Evolutionary conservation across 2,113 vertebrate genomes (phyloP).

Genomic region (Gracilinanus agilis): DNA sequence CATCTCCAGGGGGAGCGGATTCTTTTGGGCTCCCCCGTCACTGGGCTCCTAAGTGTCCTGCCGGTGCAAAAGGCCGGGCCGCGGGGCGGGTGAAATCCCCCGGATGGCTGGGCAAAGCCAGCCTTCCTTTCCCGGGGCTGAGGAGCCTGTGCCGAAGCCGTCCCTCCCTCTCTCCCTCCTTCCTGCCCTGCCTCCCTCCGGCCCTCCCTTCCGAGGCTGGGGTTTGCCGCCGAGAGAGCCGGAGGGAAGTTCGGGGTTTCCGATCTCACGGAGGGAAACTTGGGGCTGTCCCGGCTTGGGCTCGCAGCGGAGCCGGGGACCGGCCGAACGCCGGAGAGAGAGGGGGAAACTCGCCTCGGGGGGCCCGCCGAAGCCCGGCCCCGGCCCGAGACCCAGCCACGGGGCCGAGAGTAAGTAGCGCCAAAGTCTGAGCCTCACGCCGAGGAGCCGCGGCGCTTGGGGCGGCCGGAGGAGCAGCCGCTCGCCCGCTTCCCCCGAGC

Average conservation of each 20-base stretch:
- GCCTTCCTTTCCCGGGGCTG: not conserved
- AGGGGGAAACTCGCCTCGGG: conserved; percentile 43
- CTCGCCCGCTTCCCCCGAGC: not conserved
- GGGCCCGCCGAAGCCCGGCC: not conserved
- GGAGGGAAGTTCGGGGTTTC: conserved; percentile 24
- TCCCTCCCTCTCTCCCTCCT: too few relatives aligned
- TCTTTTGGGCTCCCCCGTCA: conserved; percentile 57
- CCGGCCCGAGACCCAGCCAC: not conserved
- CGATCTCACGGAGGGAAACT: conserved; percentile 19
- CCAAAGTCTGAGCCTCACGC: too few relatives aligned
- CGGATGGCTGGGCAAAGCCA: conserved; percentile 11
- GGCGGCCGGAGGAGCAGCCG: conserved; percentile 20
- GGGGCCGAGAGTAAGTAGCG: too few relatives aligned
- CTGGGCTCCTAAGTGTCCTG: conserved; percentile 72
- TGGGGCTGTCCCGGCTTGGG: conserved; percentile 22
- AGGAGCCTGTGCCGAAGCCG: conserved; percentile 15
- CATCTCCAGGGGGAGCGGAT: conserved; percentile 75
- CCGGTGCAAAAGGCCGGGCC: conserved; percentile 50
- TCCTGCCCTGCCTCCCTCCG: too few relatives aligned
- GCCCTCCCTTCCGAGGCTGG: conserved; percentile 1
- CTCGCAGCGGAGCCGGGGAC: not conserved
- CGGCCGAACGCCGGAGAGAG: conserved; percentile 29
- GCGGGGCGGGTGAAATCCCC: conserved; percentile 48
- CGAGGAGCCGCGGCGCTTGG: not conserved
- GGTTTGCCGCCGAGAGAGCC: conserved; percentile 46